Evolutionary conservation across 2,113 vertebrate species (phyloP), one percentile per base, ranked within the genome.

Genomic region (Chroicocephalus ridibundus): DNA sequence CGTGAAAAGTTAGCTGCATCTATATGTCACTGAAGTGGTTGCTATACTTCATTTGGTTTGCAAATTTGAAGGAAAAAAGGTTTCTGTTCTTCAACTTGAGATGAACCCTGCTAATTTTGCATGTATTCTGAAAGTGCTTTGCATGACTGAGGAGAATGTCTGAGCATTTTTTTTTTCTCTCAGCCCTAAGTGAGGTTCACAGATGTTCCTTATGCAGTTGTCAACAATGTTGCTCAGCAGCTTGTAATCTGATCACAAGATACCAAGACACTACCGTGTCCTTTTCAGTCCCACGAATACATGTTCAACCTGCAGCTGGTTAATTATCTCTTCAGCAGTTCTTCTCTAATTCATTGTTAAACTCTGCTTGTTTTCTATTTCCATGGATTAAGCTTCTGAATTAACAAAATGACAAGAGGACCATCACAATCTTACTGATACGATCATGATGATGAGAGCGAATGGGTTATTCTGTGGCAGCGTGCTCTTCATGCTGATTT

Each of bases 271-370:
- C 14, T 36, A 22, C 34, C 0, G 0, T 71, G 25, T 64, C 52
- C 77, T 75, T 82, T 89, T 82, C 68, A 58, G 40, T 38, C 40
- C 81, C 65, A 27, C 3, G 0, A 84, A 82, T n/a, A 44, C 32
- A 13, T 15, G 74, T 79, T 91, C 81, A 76, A 52, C 62, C 78
- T 95, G 74, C 70, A 85, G 66, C 86, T 82, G 61, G 36, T 82
- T 90, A 60, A 94, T 94, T 89, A 44, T 57, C 40, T 82, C 57
- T 62, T 70, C 68, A 87, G 57, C 52, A 87, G 47, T 82, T 95
- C 77, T 40, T 83, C 49, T 91, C 20, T 65, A 87, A 87, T 89
- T 94, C 17, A 44, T 31, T 68, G 61, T 10, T 91, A 68, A 72
- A 71, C 65, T 66, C 60, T 82, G 22, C 31, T 77, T 82, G 9